These are phyloP conservation scores for Tanypteryx hageni DNA, from an alignment of 2,888 invertebrate species.

Conservation along the genomic window DNA sequence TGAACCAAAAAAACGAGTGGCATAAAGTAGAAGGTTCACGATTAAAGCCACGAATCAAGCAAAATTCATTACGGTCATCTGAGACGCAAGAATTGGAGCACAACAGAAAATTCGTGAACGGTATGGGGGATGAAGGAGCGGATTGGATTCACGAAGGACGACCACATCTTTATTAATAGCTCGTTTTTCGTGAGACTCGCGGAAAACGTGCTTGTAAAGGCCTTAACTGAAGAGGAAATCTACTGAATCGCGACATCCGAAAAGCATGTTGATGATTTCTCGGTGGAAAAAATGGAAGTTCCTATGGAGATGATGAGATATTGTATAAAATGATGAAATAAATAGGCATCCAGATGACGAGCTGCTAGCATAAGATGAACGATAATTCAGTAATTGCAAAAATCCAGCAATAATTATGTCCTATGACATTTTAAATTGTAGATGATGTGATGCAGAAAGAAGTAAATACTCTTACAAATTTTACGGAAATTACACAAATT, in stretches of 20 bases:
- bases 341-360: no score
- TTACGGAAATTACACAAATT: no score
- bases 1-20: not conserved
- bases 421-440: no score
- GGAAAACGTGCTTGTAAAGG: slow-evolving; percentile 46
- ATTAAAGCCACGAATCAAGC: slow-evolving; percentile 22
- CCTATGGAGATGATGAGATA: not conserved
- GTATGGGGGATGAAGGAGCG: slow-evolving; percentile 40
- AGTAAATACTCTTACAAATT: no score
- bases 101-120: slow-evolving; percentile 56
- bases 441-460: no score
- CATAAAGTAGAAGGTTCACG: slow-evolving; percentile 23
- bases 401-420: no score
- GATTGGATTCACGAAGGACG: slow-evolving; percentile 57
- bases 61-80: slow-evolving; percentile 51
- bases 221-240: not conserved
- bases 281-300: not conserved
- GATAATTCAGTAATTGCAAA: no score
- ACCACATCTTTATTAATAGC: slow-evolving; percentile 51
- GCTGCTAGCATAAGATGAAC: no score
- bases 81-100: slow-evolving; percentile 43
- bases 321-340: not conserved
- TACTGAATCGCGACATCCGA: slow-evolving; percentile 17
- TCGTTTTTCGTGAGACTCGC: slow-evolving; percentile 40
- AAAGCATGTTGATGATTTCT: slow-evolving; percentile 17